Evolutionary conservation across 92 coral and sea anemone genomes (phyloP).

Genomic region (Zoanthus sansibaricus): DNA sequence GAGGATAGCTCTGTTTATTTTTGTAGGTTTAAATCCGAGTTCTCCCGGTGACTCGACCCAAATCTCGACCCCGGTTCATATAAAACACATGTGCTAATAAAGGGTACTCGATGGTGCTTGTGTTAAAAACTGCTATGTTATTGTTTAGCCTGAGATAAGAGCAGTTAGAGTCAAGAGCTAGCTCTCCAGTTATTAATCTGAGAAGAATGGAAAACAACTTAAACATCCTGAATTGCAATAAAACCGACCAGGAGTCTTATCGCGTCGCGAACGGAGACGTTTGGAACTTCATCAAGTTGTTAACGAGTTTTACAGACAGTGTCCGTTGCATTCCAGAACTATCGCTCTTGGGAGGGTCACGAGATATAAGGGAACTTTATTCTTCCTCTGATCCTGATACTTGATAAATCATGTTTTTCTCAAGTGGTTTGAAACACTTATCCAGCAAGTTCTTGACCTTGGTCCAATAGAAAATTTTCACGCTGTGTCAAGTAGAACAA

Average conservation of each 20-base stretch:
- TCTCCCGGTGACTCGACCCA: constrained; percentile 5
- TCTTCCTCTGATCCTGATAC: not conserved
- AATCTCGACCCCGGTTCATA: not conserved
- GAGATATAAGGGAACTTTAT: not conserved
- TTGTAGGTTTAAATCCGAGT: constrained; percentile 1
- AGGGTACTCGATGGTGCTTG: not conserved
- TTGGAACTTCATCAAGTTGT: constrained; percentile 23
- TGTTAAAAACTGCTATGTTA: not conserved
- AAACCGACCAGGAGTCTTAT: constrained; percentile 35
- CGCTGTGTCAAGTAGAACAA: not conserved
- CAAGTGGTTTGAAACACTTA: constrained; percentile 36
- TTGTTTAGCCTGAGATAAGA: constrained; percentile 5
- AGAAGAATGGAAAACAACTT: constrained; percentile 28
- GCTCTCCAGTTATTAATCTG: constrained; percentile 27
- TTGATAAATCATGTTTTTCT: constrained; percentile 17
- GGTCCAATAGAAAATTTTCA: not conserved
- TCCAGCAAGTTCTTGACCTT: constrained; percentile 40
- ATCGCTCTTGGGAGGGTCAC: constrained; percentile 35
- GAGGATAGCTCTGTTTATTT: constrained; percentile 25
- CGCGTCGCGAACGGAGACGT: constrained; percentile 31
- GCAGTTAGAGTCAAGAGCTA: constrained; percentile 8
- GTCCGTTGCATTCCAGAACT: constrained; percentile 32
- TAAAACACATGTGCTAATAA: constrained; percentile 25
- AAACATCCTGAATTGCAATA: constrained; percentile 49
- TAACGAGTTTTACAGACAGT: constrained; percentile 45